Percentiles rank a stretch among this genome's conserved stretches.
Evolutionary conservation across 2,888 invertebrate genomes (phyloP).

Genomic region (Drosophila acutilabella): DNA sequence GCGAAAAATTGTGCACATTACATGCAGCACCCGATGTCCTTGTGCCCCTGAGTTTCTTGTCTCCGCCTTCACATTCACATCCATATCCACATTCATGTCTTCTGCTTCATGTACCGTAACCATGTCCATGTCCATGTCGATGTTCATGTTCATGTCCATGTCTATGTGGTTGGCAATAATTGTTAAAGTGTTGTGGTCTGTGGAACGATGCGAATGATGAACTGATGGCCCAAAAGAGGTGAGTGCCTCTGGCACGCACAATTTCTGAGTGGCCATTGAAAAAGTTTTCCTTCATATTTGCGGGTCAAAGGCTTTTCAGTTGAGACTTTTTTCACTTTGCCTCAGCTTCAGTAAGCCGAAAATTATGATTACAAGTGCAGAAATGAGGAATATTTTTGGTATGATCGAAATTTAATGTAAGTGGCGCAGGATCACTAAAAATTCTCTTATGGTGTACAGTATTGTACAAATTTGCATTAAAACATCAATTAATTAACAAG

Average conservation of each 20-base stretch:
- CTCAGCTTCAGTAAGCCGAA: neutral
- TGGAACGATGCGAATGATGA: conserved; percentile 59
- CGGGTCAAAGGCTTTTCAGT: conserved; percentile 26
- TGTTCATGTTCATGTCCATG: conserved; percentile 37
- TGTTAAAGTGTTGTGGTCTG: conserved; percentile 72
- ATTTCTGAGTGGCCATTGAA: conserved; percentile 47
- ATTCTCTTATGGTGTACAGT: neutral
- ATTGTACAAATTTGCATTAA: no score
- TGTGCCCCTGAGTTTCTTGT: conserved; percentile 4
- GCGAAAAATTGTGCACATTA: conserved; percentile 80
- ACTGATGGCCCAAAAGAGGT: conserved; percentile 43
- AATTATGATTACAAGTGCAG: neutral
- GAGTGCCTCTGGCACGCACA: conserved; percentile 26
- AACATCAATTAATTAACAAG: no score
- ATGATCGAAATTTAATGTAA: neutral
- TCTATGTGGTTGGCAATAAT: conserved; percentile 76
- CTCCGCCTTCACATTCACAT: neutral
- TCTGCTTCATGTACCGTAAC: conserved; percentile 31
- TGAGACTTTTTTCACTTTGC: conserved; percentile 19
- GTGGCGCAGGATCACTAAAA: neutral
- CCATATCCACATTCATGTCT: conserved; percentile 18
- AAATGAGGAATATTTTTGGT: neutral
- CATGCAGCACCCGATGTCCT: conserved; percentile 54
- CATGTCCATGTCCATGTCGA: conserved; percentile 33
- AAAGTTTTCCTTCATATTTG: conserved; percentile 31